Conservation (phyloP, 2,113 vertebrate genomes). For the Neomonachus schauinslandi region DNA sequence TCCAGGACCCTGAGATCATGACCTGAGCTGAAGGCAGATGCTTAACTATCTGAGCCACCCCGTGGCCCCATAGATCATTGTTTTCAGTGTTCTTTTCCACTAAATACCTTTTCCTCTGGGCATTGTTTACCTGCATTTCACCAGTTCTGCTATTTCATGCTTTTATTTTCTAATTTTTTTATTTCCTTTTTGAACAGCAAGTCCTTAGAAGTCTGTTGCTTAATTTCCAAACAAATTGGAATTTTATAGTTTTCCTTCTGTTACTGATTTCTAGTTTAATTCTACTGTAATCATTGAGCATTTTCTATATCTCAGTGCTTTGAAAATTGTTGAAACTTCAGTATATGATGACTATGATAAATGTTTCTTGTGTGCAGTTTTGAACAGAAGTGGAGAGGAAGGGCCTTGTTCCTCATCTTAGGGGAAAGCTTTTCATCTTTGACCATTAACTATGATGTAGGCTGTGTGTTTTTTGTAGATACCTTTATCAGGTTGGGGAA, state of each 20-base stretch:
- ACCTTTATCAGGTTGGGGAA: not conserved
- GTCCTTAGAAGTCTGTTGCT: not conserved
- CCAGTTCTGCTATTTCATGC: not conserved
- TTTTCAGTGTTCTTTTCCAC: not conserved
- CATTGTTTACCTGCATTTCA: not conserved
- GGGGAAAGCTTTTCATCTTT: not conserved
- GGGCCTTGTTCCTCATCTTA: not conserved
- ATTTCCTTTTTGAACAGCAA: not conserved
- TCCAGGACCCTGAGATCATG: no score
- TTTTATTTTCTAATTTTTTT: conserved; percentile 36
- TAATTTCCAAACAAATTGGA: not conserved
- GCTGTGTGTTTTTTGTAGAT: not conserved
- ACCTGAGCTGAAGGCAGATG: no score
- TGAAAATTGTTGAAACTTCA: not conserved
- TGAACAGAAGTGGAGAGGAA: not conserved
- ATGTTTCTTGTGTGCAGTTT: not conserved
- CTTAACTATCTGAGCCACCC: no score
- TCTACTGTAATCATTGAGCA: not conserved
- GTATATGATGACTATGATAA: not conserved
- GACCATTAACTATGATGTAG: not conserved
- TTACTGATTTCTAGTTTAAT: not conserved
- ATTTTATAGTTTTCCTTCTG: conserved; percentile 41
- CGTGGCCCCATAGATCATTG: not conserved
- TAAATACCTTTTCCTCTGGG: not conserved
- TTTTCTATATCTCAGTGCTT: not conserved